Evolutionary conservation across 2,888 invertebrate genomes (phyloP).

Genomic region (Pseudococcus viburni): DNA sequence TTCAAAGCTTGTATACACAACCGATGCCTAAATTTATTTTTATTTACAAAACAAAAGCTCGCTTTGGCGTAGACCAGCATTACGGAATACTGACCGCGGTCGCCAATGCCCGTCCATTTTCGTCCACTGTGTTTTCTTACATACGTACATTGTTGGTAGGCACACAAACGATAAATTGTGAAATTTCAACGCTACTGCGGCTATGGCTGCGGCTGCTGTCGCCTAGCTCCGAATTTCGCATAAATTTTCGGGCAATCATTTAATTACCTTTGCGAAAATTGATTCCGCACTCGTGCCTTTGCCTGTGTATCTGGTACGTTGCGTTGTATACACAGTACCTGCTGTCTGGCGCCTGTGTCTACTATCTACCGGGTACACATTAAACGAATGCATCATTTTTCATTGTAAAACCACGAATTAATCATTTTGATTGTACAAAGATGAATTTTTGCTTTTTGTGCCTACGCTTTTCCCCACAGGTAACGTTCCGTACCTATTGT

Average conservation of each 20-base stretch:
- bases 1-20: not conserved
- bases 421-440: not conserved
- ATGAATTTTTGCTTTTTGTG: no score
- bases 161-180: not conserved
- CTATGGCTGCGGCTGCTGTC: not conserved
- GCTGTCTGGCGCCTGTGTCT: no score
- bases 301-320: not conserved
- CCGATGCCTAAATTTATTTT: not conserved
- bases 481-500: no score
- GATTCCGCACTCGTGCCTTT: not conserved
- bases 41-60: not conserved
- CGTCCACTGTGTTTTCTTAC: not conserved
- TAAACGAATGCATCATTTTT: not conserved
- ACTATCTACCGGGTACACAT: not conserved
- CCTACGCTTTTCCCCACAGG: no score
- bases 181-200: not conserved
- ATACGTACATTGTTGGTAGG: not conserved
- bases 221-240: not conserved
- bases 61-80: not conserved
- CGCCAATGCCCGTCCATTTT: not conserved
- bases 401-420: not conserved
- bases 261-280: not conserved
- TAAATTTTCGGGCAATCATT: not conserved
- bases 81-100: not conserved
- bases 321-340: no score